phyloP scores from a whole-genome alignment of 2,113 vertebrate genomes.

The Malaclemys terrapin region DNA sequence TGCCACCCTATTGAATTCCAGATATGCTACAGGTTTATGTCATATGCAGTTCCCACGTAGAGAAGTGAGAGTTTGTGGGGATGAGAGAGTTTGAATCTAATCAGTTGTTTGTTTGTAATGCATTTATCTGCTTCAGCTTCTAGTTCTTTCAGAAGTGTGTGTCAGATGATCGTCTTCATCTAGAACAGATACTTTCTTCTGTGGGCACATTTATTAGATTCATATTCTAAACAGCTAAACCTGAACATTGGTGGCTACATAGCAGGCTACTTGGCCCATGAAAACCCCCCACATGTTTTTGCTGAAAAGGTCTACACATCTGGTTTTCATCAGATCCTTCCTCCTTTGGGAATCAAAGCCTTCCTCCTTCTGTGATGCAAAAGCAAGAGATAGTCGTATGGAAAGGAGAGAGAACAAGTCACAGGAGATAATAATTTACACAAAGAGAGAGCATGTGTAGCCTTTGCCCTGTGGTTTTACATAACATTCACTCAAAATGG shows the following conservation, averaged over 20 bases:
- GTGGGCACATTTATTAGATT: rapidly evolving
- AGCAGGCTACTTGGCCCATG: no score
- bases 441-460: not conserved
- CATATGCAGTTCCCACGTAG: rapidly evolving
- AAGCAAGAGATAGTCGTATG: not conserved
- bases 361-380: not conserved
- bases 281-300: not conserved
- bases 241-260: not conserved
- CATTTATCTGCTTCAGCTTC: not conserved
- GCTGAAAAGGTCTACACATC: not conserved
- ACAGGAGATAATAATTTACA: not conserved
- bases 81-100: no score
- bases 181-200: not conserved
- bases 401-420: not conserved
- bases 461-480: not conserved
- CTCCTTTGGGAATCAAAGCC: not conserved
- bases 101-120: not conserved
- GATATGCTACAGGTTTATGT: not conserved
- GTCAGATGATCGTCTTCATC: not conserved
- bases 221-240: rapidly evolving
- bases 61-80: not conserved
- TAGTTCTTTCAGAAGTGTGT: not conserved
- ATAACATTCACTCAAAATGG: not conserved
- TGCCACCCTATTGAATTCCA: rapidly evolving
- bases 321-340: not conserved